Base-by-base conservation (phyloP, 1,140 invertebrate species). In the Eupeodes corollae region DNA sequence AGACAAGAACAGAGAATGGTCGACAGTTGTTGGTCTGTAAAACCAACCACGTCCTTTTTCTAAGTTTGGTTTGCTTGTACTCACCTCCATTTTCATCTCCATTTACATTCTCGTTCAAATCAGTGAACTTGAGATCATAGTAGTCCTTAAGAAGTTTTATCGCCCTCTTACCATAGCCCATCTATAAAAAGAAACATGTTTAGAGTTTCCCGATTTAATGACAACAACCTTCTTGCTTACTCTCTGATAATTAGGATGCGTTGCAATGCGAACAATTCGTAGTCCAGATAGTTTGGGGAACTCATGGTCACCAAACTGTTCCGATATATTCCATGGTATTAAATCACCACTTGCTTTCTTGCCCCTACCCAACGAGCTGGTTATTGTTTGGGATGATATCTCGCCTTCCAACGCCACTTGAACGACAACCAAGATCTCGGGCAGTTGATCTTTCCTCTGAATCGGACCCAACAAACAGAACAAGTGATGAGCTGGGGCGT, bases 261-360 rank as follows among this genome's bases (percentile, higher is more conserved):
- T 98, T 2, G 96, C 96, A 47, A 99, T 95, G 34, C 96, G 75
- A 14, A 99, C 89, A 47, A 99, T 80, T 50, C 96, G 75, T 14
- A 86, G 92, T 8, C 96, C 96, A 50, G 86, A 82, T 2, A 99
- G 72, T 45, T 80, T 79, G 9, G 92, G 88, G 70, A 99, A 99
- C 63, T 97, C 86, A 52, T 83, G 75, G 69, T 98, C 93, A 52
- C 93, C 86, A 69, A 86, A 98, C 65, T 98, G 93, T 64, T 98
- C 93, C 6, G 91, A 88, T 1, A 99, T 76, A 19, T 92, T 96
- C 96, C 96, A 99, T 1, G 96, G 96, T 56, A 99, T 96, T 10
- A 99, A 72, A 76, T 99, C 96, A 6, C 97, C 97, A 6, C 89
- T 82, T 10, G 92, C 90, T 61, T 90, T 81, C 56, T 86, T 85